Conservation (phyloP, 92 coral and sea anemone species). For the Epizoanthus stellaris region DNA sequence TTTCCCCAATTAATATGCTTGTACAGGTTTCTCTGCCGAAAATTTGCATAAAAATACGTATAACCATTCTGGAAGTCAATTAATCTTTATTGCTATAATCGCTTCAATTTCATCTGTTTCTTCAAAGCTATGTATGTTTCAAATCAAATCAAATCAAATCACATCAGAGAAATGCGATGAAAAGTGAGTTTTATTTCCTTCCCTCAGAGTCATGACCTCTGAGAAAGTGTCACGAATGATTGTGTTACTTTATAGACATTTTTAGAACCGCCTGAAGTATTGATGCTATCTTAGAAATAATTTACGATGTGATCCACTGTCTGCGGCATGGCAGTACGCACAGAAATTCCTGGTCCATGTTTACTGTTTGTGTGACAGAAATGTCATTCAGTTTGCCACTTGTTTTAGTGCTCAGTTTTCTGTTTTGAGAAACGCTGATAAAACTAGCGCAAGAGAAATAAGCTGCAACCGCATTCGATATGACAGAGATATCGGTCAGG, state of each 20-base stretch:
- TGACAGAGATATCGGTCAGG: too few relatives aligned
- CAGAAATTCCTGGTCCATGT: background rate
- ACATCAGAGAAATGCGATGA: background rate
- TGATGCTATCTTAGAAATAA: background rate
- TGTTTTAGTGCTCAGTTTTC: too few relatives aligned
- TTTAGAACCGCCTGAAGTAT: background rate
- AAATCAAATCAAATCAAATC: background rate
- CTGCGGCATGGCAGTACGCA: background rate
- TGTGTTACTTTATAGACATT: slow-evolving; percentile 13
- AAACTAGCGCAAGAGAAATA: background rate
- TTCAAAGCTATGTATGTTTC: background rate
- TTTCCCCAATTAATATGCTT: background rate
- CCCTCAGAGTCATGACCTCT: background rate
- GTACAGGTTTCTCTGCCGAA: slow-evolving; percentile 13
- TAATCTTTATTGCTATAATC: slow-evolving; percentile 5
- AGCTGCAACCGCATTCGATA: background rate
- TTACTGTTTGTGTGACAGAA: background rate
- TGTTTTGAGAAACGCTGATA: too few relatives aligned
- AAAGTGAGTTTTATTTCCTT: background rate
- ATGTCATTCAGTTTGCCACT: too few relatives aligned
- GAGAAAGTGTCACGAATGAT: slow-evolving; percentile 9
- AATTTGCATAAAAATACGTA: slow-evolving; percentile 34
- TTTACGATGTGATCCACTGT: background rate
- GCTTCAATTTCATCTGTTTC: background rate
- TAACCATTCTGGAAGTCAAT: slow-evolving; percentile 2